phyloP scores from a whole-genome alignment of 2,113 vertebrate species.

The Speoplatyrhinus poulsoni region DNA sequence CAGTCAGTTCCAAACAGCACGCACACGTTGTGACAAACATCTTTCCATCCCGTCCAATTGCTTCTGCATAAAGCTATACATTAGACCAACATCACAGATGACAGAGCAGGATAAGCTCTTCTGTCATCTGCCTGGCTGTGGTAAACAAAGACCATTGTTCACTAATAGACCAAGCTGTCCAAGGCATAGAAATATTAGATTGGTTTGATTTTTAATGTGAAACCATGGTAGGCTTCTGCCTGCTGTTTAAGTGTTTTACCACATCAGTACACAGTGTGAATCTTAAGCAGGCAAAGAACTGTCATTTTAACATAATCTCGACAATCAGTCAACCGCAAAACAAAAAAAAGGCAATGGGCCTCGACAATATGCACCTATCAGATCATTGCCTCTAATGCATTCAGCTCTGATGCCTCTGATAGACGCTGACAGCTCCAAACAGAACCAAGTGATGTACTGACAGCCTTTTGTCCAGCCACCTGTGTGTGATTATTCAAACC shows the following conservation, averaged over 20 bases:
- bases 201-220: constrained; percentile 34
- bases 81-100: constrained; percentile 40
- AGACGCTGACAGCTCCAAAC: constrained; percentile 45
- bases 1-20: constrained; percentile 30
- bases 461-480: constrained; percentile 51
- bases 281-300: constrained; percentile 45
- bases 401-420: constrained; percentile 50
- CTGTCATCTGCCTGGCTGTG: constrained; percentile 9
- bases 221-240: constrained; percentile 45
- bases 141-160: constrained; percentile 43
- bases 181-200: constrained; percentile 35
- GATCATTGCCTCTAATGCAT: constrained; percentile 62
- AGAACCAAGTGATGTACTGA: constrained; percentile 24
- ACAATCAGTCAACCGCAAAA: constrained; percentile 64
- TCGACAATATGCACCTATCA: constrained; percentile 71
- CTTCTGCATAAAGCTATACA: constrained; percentile 29
- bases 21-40: constrained; percentile 43
- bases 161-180: constrained; percentile 31
- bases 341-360: constrained; percentile 67
- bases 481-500: constrained; percentile 35
- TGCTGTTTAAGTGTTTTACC: constrained; percentile 29
- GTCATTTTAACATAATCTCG: constrained; percentile 54
- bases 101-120: constrained; percentile 37
- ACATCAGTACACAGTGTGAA: constrained; percentile 41
- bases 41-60: constrained; percentile 27